These are phyloP conservation scores for Kryphioiulus occultus DNA, from an alignment of 2,888 invertebrate species.

Conservation along the genomic window DNA sequence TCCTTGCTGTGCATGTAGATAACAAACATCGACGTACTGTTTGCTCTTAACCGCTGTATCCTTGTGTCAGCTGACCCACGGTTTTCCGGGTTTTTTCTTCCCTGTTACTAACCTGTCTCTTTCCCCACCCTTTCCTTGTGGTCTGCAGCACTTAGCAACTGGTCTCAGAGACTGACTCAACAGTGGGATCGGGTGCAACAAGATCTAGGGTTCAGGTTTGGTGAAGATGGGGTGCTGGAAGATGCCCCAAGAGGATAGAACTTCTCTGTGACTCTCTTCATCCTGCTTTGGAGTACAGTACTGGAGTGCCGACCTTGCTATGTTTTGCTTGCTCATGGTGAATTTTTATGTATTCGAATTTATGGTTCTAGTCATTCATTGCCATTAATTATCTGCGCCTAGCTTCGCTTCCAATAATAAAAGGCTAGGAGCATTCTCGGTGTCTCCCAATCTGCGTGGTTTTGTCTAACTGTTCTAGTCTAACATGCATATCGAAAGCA, in stretches of 20 bases:
- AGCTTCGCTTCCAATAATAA: not conserved
- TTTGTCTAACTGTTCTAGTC: not conserved
- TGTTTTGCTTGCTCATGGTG: not conserved
- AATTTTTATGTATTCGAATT: constrained; percentile 11
- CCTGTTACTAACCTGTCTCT: constrained; percentile 51
- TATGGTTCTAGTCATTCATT: constrained; percentile 10
- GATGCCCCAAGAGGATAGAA: constrained; percentile 48
- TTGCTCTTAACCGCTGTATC: constrained; percentile 4
- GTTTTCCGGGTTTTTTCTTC: constrained; percentile 22
- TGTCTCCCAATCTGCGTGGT: not conserved
- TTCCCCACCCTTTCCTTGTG: constrained; percentile 44
- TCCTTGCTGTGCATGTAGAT: not conserved
- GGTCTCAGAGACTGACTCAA: constrained; percentile 50
- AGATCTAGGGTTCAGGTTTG: constrained; percentile 51
- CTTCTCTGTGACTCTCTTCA: constrained; percentile 27
- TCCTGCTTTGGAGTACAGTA: not conserved
- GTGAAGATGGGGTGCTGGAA: constrained; percentile 52
- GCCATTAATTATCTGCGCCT: constrained; percentile 6
- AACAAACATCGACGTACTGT: not conserved
- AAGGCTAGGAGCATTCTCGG: not conserved
- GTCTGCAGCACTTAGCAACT: constrained; percentile 48
- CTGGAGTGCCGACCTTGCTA: not conserved
- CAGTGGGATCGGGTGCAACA: constrained; percentile 50
- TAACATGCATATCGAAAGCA: no score
- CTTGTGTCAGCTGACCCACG: not conserved